A percentile compares a stretch with the other conserved stretches of the same genome.
phyloP scores from a whole-genome alignment of 2,797 vertebrate genomes.

The Gambelia wislizenii region DNA sequence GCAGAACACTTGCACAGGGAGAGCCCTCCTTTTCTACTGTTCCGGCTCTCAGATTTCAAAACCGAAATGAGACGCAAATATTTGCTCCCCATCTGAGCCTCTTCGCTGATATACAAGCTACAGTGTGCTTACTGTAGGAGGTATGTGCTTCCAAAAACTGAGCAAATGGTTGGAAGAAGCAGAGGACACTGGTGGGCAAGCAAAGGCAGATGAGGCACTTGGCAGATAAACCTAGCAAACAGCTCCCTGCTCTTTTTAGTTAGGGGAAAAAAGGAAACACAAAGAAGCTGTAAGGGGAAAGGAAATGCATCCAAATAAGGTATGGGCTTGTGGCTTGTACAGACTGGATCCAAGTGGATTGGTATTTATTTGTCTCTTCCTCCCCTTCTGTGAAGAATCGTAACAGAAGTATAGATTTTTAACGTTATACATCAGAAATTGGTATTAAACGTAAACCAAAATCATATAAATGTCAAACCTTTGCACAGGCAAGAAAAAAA shows the following conservation, averaged over 20 bases:
- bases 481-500: not conserved
- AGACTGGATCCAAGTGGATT: not conserved
- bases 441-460: not conserved
- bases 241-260: not conserved
- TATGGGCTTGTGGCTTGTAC: not conserved
- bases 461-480: not conserved
- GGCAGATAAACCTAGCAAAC: not conserved
- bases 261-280: not conserved
- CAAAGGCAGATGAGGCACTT: not conserved
- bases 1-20: not conserved
- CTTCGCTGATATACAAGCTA: not conserved
- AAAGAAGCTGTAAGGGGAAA: not conserved
- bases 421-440: not conserved
- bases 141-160: not conserved
- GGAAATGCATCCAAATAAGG: not conserved
- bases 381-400: not conserved
- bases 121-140: too few relatives aligned
- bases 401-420: not conserved
- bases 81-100: not conserved
- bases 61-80: constrained; percentile 30
- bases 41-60: constrained; percentile 43
- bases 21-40: constrained; percentile 10
- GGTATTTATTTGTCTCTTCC: not conserved
- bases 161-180: not conserved
- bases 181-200: not conserved